Evolutionary conservation across 1,140 invertebrate genomes (phyloP).

Genomic region (Drosophila prosaltans): DNA sequence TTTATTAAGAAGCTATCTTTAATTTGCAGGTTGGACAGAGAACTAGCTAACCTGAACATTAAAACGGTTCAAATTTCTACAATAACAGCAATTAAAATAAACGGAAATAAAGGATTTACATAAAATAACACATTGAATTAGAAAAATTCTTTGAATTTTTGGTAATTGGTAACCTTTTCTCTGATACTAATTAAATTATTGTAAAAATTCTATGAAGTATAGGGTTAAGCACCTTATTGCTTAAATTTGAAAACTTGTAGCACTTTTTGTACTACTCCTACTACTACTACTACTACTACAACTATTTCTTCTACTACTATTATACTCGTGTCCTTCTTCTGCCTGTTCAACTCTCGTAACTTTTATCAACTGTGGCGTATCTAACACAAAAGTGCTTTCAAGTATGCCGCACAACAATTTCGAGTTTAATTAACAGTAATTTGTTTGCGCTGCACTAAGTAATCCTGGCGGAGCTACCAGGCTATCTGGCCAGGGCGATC

Average conservation of each 20-base stretch:
- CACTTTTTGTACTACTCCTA: too few relatives aligned
- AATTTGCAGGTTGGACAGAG: too few relatives aligned
- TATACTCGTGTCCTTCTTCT: not conserved
- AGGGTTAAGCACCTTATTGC: not conserved
- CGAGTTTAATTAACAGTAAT: constrained; percentile 70
- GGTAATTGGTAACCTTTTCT: too few relatives aligned
- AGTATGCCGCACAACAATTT: constrained; percentile 61
- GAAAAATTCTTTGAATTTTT: too few relatives aligned
- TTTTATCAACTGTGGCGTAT: constrained; percentile 17
- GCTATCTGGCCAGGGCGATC: constrained; percentile 54
- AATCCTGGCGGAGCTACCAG: constrained; percentile 42
- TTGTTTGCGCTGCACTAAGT: constrained; percentile 62
- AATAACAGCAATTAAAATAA: too few relatives aligned
- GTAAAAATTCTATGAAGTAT: not conserved
- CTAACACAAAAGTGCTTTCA: constrained; percentile 44
- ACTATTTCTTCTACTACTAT: not conserved
- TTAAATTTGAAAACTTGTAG: too few relatives aligned
- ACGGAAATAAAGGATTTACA: too few relatives aligned
- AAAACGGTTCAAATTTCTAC: too few relatives aligned
- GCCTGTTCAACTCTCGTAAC: not conserved
- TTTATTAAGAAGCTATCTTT: too few relatives aligned
- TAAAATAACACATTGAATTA: too few relatives aligned
- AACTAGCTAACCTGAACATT: too few relatives aligned
- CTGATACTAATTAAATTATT: too few relatives aligned
- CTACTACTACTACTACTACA: not conserved